Base-by-base conservation (phyloP, 2,113 vertebrate genomes). In the Brienomyrus longianalis region DNA sequence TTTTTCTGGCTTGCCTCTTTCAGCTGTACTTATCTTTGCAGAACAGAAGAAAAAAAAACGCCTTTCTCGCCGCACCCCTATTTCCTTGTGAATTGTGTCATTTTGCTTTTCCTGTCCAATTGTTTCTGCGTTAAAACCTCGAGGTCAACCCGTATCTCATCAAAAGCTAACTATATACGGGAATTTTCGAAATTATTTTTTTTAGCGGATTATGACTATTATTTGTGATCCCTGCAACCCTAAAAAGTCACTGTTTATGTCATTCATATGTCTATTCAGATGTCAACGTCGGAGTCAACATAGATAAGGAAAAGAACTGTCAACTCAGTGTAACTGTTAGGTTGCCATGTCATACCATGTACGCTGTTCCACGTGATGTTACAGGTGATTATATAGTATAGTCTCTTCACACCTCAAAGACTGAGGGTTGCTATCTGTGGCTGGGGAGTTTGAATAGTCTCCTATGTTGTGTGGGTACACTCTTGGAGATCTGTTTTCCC, bases 11-110 rank as follows among this genome's bases (percentile, higher is more conserved):
- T 47, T 84, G 39, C 39, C 43, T 39, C 17, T 84, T 84, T 48
- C 83, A 23, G 21, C 45, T 8, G 45, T 45, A 84, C 83, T 84
- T 84, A 84, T 84, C 83, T 84, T 84, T 84, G 43, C 83, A 84
- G 45, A 84, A 84, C 83, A 84, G 83, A 19, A 47, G 48, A 84
- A 45, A 47, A 84, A 84, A 45, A 84, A 83, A 83, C 31, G 43
- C 77, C 77, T 83, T 83, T 83, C 43, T 45, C 21, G 83, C 83
- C 83, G 45, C 83, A 43, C 83, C 83, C 83, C 45, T 48, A 3
- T 84, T 47, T 21, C 45, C 47, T 84, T 23, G 83, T 47, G 45
- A 23, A 84, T 23, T 48, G 45, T 84, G 19, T 47, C 19, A 84
- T 84, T 84, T 84, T 80, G 13, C 39, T 80, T 80, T 80, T 80